These are phyloP conservation scores for Neoaliturus tenellus DNA, from an alignment of 2,888 invertebrate genomes.

Conservation along the genomic window DNA sequence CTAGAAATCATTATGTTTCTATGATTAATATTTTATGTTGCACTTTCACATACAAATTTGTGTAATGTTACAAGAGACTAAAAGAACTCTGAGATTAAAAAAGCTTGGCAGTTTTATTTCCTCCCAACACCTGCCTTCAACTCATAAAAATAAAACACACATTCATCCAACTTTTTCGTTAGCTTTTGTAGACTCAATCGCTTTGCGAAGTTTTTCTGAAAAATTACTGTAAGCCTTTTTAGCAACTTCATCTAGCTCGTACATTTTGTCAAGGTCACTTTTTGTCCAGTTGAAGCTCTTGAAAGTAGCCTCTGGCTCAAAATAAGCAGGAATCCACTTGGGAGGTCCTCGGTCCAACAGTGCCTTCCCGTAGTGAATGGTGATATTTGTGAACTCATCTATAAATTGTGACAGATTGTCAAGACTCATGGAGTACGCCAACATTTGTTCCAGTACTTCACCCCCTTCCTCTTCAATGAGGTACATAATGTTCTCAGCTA, in stretches of 20 bases:
- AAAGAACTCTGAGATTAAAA: too few relatives aligned
- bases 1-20: too few relatives aligned
- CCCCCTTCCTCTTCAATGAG: conserved; percentile 17
- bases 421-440: conserved; percentile 30
- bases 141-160: too few relatives aligned
- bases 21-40: too few relatives aligned
- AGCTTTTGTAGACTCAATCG: background rate
- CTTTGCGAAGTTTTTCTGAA: background rate
- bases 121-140: too few relatives aligned
- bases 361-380: background rate
- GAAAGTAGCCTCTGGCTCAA: background rate
- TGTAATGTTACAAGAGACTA: too few relatives aligned
- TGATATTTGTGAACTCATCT: conserved; percentile 31
- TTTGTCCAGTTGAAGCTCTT: conserved; percentile 40
- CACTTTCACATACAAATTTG: too few relatives aligned
- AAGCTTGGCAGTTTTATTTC: too few relatives aligned
- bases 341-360: conserved; percentile 31
- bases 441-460: conserved; percentile 17
- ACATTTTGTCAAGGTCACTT: conserved; percentile 13
- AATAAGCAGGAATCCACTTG: conserved; percentile 31
- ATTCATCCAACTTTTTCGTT: background rate
- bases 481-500: conserved; percentile 25
- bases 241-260: conserved; percentile 2
- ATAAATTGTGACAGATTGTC: conserved; percentile 23
- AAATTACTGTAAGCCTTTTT: conserved; percentile 29